Conservation (phyloP, 2,113 vertebrate genomes). For the Trogon melanurus region DNA sequence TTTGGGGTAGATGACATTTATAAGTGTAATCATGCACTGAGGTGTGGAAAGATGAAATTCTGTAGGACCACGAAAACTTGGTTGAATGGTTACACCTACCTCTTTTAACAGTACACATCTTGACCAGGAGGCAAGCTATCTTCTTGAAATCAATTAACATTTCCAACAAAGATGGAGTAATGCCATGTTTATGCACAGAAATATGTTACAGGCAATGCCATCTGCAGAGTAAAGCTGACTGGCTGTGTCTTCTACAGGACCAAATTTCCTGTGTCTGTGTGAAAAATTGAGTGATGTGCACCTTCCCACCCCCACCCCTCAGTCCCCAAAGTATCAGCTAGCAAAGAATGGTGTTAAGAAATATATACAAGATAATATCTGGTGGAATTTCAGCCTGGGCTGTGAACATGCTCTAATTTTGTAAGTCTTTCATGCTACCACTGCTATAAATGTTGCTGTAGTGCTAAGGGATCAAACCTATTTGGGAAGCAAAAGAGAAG, state of each 20-base stretch:
- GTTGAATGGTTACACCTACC: constrained; percentile 7
- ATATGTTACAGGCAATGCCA: constrained; percentile 56
- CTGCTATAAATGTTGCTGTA: background rate
- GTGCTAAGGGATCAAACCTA: background rate
- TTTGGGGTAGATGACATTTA: background rate
- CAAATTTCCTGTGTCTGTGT: background rate
- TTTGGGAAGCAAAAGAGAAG: background rate
- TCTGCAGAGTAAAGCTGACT: constrained; percentile 52
- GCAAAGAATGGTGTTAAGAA: background rate
- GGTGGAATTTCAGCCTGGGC: background rate
- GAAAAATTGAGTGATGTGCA: background rate
- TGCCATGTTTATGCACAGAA: constrained; percentile 56
- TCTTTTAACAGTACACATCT: constrained; percentile 9
- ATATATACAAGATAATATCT: background rate
- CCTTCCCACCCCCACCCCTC: no score
- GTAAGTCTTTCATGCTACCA: background rate
- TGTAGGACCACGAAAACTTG: background rate
- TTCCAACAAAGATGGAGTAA: constrained; percentile 51
- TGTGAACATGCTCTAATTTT: background rate
- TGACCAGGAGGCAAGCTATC: constrained; percentile 51
- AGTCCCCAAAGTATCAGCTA: background rate
- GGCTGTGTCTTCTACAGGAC: constrained; percentile 3
- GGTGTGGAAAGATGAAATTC: background rate
- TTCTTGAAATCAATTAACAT: constrained; percentile 67
- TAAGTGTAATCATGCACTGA: background rate